Percentiles rank a stretch among this genome's conserved stretches.
Evolutionary conservation across 2,888 invertebrate species (phyloP).

Genomic region (Noctua pronuba): DNA sequence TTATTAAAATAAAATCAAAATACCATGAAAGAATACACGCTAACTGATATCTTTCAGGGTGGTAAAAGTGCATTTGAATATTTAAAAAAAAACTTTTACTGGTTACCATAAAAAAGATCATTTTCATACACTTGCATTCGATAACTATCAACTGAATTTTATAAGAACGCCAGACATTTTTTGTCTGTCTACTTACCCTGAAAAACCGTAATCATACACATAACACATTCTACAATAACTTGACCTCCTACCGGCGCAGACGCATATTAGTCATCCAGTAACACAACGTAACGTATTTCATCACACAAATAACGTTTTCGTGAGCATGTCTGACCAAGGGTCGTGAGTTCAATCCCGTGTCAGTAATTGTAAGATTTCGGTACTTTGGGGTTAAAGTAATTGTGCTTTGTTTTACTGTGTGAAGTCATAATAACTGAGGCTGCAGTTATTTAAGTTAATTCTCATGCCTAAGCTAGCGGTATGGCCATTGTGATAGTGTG

Average conservation of each 20-base stretch:
- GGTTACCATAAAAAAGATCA: not conserved
- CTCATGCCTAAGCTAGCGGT: not conserved
- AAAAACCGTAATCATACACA: slow-evolving; percentile 20
- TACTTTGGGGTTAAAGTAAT: slow-evolving; percentile 57
- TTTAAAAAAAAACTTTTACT: not conserved
- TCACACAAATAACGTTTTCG: slow-evolving; percentile 79
- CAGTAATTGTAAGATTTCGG: slow-evolving; percentile 72
- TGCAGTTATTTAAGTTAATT: slow-evolving; percentile 21
- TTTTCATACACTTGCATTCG: not conserved
- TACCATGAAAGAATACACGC: too few relatives aligned
- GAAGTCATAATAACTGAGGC: slow-evolving; percentile 35
- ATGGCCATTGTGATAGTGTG: not conserved
- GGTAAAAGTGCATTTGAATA: not conserved
- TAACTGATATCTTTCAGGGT: not conserved
- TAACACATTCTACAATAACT: slow-evolving; percentile 45
- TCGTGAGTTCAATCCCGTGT: slow-evolving; percentile 77
- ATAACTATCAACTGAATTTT: not conserved
- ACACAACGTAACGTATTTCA: slow-evolving; percentile 69
- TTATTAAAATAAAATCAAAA: too few relatives aligned
- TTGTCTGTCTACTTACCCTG: not conserved
- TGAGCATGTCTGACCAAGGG: slow-evolving; percentile 76
- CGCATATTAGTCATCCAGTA: slow-evolving; percentile 70
- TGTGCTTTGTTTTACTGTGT: slow-evolving; percentile 54
- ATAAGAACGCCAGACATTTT: not conserved
- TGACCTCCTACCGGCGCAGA: slow-evolving; percentile 61